Evolutionary conservation across 2,113 vertebrate species (phyloP).

Genomic region (Amphiprion ocellaris): DNA sequence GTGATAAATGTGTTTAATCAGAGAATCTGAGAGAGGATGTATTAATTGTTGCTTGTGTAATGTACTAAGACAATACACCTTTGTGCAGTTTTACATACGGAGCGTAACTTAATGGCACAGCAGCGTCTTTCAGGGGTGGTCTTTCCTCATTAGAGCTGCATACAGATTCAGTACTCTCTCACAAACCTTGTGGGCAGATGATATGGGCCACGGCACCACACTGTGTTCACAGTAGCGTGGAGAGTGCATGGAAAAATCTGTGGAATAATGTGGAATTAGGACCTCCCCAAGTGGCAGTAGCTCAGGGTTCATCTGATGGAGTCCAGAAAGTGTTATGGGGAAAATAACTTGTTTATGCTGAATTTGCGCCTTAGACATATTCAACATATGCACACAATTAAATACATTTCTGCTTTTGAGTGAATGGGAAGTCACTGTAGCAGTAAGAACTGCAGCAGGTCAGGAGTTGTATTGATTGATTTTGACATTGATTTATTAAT

Average conservation of each 20-base stretch:
- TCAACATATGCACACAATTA: too few relatives aligned
- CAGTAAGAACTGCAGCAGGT: too few relatives aligned
- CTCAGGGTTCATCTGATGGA: background rate
- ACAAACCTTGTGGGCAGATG: slow-evolving; percentile 41
- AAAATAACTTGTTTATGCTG: too few relatives aligned
- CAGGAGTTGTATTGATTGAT: too few relatives aligned
- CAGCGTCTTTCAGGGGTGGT: slow-evolving; percentile 74
- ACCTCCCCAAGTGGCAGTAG: slow-evolving; percentile 5
- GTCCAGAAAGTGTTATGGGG: too few relatives aligned
- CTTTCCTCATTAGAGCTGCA: slow-evolving; percentile 59
- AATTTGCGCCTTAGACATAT: too few relatives aligned
- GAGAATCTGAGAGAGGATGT: slow-evolving; percentile 22
- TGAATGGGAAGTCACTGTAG: too few relatives aligned
- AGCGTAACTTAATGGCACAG: slow-evolving; percentile 53
- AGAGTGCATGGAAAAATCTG: slow-evolving; percentile 12
- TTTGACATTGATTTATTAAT: too few relatives aligned
- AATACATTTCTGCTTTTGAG: too few relatives aligned
- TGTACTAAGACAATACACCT: slow-evolving; percentile 61
- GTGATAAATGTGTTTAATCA: slow-evolving; percentile 30
- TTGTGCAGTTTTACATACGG: slow-evolving; percentile 66
- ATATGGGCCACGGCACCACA: slow-evolving; percentile 37
- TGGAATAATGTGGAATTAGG: slow-evolving; percentile 15
- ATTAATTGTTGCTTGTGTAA: slow-evolving; percentile 28
- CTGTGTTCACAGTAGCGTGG: slow-evolving; percentile 18
- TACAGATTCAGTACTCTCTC: slow-evolving; percentile 39